A percentile compares a stretch with the other conserved stretches of the same genome.
Conservation (phyloP, 64 coral and sea anemone genomes). For the Catalaphyllia jardinei region DNA sequence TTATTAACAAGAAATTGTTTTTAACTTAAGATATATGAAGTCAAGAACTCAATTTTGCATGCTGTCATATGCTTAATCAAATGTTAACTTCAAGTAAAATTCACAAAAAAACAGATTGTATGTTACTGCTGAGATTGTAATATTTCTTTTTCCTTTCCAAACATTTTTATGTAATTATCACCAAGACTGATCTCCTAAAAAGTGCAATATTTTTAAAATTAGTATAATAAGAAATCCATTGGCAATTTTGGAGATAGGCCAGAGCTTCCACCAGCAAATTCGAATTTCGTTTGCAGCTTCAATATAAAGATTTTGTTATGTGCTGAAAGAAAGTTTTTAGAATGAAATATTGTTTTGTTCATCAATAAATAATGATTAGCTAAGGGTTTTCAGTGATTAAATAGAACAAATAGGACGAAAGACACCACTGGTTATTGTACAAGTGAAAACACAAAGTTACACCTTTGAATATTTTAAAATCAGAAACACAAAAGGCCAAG, state of each 20-base stretch:
- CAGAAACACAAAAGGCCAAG: background rate
- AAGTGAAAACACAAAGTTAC: background rate
- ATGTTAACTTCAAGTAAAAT: background rate
- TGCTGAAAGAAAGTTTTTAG: background rate
- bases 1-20: too few relatives aligned
- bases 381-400: background rate
- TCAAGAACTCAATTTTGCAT: too few relatives aligned
- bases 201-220: background rate
- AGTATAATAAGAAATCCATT: background rate
- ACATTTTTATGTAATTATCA: background rate
- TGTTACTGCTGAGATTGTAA: background rate
- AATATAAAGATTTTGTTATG: background rate
- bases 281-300: background rate
- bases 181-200: background rate
- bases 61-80: too few relatives aligned
- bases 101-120: background rate
- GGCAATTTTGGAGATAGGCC: background rate
- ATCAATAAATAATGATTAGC: slow-evolving; percentile 33
- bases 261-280: background rate
- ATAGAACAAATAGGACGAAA: background rate
- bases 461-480: background rate
- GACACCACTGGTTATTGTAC: background rate
- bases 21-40: too few relatives aligned
- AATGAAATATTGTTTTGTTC: background rate
- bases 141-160: background rate